Conservation (phyloP, 2,888 invertebrate genomes). For the Euspilapteryx auroguttella region DNA sequence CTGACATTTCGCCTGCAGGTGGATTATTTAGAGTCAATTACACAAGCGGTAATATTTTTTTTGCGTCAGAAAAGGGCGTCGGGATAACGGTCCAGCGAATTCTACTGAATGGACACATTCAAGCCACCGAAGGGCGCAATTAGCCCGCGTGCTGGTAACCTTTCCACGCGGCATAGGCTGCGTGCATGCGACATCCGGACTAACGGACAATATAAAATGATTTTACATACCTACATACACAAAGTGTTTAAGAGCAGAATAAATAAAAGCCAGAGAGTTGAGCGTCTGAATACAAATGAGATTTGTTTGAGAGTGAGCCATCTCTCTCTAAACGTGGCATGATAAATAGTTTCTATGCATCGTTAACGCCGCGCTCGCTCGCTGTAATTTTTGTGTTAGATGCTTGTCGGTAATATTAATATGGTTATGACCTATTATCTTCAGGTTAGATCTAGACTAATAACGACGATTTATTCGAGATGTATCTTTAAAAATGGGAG, state of each 20-base stretch:
- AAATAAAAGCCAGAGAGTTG: conserved; percentile 30
- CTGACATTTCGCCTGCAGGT: conserved; percentile 30
- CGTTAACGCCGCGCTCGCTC: conserved; percentile 35
- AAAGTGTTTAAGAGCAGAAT: conserved; percentile 44
- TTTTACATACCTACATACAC: conserved; percentile 28
- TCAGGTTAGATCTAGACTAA: conserved; percentile 41
- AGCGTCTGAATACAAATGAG: conserved; percentile 41
- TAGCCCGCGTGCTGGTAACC: conserved; percentile 20
- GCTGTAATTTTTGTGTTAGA: conserved; percentile 35
- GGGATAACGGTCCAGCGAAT: conserved; percentile 27
- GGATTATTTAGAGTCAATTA: conserved; percentile 4
- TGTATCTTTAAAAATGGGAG: no score
- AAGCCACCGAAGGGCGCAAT: conserved; percentile 15
- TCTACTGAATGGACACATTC: conserved; percentile 27
- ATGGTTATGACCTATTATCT: conserved; percentile 48
- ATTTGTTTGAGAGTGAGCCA: conserved; percentile 38
- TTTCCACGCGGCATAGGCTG: conserved; percentile 18
- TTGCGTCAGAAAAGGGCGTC: no score
- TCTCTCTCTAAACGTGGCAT: conserved; percentile 35
- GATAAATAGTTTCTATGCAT: conserved; percentile 47
- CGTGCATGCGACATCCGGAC: no score
- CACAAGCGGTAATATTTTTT: conserved; percentile 17
- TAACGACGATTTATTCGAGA: no score
- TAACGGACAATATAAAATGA: conserved; percentile 27
- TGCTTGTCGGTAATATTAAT: conserved; percentile 52